phyloP scores from a whole-genome alignment of 1,140 invertebrate genomes.

The Euwallacea similis region DNA sequence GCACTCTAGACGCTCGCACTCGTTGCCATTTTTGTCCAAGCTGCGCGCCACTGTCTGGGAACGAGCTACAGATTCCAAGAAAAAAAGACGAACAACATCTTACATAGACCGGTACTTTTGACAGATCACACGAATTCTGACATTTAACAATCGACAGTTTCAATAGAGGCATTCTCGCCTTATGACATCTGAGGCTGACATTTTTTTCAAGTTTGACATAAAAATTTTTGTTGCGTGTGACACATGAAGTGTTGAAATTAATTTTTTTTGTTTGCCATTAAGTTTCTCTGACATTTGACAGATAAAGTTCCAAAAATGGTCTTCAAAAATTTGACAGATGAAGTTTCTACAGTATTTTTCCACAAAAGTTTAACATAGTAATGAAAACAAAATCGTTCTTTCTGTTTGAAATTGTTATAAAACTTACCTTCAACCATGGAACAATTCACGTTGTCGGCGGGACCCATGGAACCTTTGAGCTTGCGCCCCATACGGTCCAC shows the following conservation, averaged over 20 bases:
- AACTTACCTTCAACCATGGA: constrained; percentile 50
- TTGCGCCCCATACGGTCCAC: constrained; percentile 76
- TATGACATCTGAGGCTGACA: no score
- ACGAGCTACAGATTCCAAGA: constrained; percentile 47
- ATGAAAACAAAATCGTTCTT: no score
- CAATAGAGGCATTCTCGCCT: neutral
- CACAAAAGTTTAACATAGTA: no score
- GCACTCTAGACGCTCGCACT: constrained; percentile 65
- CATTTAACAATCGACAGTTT: neutral
- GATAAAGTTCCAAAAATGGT: no score
- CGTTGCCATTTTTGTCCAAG: constrained; percentile 52
- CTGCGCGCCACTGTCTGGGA: constrained; percentile 55
- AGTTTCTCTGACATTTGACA: no score
- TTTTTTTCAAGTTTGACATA: no score
- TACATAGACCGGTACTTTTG: neutral
- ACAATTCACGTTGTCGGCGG: constrained; percentile 70
- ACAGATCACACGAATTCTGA: neutral
- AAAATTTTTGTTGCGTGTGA: no score
- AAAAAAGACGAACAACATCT: neutral
- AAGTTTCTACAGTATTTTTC: no score
- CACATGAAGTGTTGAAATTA: no score
- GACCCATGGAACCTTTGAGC: constrained; percentile 75
- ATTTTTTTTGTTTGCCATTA: no score
- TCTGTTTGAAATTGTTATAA: no score
- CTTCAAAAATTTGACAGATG: no score